phyloP scores from a whole-genome alignment of 2,797 vertebrate genomes.

The Nothura maculosa region DNA sequence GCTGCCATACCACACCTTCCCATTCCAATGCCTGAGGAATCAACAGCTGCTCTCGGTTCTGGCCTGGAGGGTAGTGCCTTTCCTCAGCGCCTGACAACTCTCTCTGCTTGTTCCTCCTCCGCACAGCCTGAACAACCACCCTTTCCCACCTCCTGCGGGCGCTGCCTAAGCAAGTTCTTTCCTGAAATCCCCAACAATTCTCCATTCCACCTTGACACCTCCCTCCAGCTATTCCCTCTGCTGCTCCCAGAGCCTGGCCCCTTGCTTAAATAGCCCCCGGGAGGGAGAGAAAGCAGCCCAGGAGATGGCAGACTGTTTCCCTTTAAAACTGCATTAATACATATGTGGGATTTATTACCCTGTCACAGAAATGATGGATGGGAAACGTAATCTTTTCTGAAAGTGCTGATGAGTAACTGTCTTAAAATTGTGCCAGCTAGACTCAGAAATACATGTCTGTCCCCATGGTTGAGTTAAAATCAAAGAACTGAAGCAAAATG shows the following conservation, averaged over 20 bases:
- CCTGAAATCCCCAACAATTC: neutral
- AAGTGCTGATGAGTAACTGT: conserved; percentile 24
- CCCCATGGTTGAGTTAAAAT: neutral
- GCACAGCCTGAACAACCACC: neutral
- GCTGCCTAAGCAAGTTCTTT: neutral
- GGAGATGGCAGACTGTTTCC: conserved; percentile 7
- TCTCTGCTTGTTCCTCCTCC: neutral
- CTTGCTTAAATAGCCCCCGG: neutral
- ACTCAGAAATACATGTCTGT: conserved; percentile 14
- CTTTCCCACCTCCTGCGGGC: neutral
- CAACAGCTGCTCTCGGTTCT: neutral
- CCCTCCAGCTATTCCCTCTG: neutral
- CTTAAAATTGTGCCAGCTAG: neutral
- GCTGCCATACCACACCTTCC: neutral
- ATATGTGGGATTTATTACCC: neutral
- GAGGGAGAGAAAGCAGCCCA: neutral
- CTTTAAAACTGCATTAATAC: conserved; percentile 22
- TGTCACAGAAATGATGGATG: conserved; percentile 18
- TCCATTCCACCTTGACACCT: neutral
- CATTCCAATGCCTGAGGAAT: neutral
- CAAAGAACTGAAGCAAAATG: conserved; percentile 12
- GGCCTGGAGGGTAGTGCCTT: neutral
- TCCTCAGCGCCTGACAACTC: neutral
- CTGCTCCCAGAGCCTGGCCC: neutral
- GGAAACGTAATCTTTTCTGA: conserved; percentile 27